Base-by-base conservation (phyloP, 2,888 invertebrate species). In the Spodoptera littoralis region DNA sequence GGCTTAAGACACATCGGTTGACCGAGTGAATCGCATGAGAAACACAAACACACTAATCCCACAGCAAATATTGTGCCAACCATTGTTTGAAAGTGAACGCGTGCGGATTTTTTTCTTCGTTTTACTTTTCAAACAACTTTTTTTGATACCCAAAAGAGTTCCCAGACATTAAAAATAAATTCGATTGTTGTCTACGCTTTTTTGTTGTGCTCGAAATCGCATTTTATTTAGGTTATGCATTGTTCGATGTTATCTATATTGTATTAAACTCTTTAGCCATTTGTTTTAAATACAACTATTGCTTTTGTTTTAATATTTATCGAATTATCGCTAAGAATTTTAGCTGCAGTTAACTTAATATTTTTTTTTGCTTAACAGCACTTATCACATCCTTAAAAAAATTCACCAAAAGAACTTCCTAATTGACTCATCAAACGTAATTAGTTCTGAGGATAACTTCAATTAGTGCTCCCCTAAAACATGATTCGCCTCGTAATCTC, bases 41-140 rank as follows among this genome's bases (percentile, higher is more conserved):
- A 92, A 84, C 83, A 84, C 90, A 92, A 92, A 93, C 88, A 92
- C 69, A 87, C 85, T 92, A 90, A 92, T 90, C 89, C 89, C 77
- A 83, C 75, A 67, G 82, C 89, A 91, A 93, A 93, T 88, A 90
- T 81, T 76, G 74, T 72, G 76, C 18, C 81, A 82, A 69, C 85
- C 87, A 90, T 92, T 92, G 91, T 92, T 91, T 88, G 84, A 90
- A 87, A 87, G 82, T 81, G 82, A 84, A 84, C 83, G 83, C 78
- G 82, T 82, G 83, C 82, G 73, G 74, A 80, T 82, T 84, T 83
- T 84, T 84, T 80, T 70, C 49, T 57, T 71, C 65, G 60, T 80
- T 81, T 83, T 81, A 78, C 74, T 77, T 80, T 80, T 65, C 71
- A 76, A 81, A 82, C 70, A 65, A 63, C 56, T 65, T 79, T 81